Percentiles rank a stretch among this genome's conserved stretches.
phyloP scores from a whole-genome alignment of 2,797 vertebrate species.

The Linurgus olivaceus region DNA sequence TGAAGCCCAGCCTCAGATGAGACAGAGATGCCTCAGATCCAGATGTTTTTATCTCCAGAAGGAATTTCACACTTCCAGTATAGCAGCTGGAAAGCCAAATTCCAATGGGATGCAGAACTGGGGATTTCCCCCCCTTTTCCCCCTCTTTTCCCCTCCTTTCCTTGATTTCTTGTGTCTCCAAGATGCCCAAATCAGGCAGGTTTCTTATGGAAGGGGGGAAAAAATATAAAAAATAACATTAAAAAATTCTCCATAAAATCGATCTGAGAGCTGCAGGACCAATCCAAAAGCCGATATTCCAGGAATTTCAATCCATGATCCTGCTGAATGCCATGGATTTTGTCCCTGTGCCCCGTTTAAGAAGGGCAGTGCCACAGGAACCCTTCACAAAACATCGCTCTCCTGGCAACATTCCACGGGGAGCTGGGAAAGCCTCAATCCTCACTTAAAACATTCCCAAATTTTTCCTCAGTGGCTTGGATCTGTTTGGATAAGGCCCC shows the following conservation, averaged over 20 bases:
- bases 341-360: too few relatives aligned
- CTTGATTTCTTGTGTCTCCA: not conserved
- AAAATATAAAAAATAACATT: not conserved
- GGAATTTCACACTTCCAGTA: not conserved
- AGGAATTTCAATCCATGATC: not conserved
- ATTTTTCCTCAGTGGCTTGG: not conserved
- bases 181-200: accelerated
- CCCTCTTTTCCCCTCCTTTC: not conserved
- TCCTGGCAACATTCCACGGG: accelerated
- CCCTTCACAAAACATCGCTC: not conserved
- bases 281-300: not conserved
- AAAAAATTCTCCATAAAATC: not conserved
- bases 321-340: not conserved
- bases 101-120: not conserved
- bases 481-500: not conserved
- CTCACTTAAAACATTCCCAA: not conserved
- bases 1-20: not conserved
- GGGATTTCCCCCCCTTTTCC: accelerated
- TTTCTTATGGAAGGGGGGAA: not conserved
- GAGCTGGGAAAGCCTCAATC: not conserved
- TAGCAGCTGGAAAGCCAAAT: not conserved
- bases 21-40: not conserved
- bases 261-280: too few relatives aligned
- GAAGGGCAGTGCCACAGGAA: not conserved
- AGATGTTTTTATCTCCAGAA: not conserved